phyloP scores from a whole-genome alignment of 2,797 vertebrate species.

The Echiichthys vipera region DNA sequence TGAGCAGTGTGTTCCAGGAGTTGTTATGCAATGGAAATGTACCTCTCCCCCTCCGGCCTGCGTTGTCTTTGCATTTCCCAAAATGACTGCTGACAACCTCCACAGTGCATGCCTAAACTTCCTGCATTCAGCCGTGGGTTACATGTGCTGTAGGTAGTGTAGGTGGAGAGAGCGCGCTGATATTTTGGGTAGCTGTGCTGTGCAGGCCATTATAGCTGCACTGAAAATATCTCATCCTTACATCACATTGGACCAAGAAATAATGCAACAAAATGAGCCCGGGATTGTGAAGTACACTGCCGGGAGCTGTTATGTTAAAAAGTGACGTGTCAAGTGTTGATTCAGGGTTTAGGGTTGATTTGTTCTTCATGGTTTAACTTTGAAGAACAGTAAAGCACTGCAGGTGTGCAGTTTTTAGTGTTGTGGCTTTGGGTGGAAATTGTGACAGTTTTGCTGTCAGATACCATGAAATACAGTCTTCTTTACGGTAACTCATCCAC shows the following conservation, averaged over 20 bases:
- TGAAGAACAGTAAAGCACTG: neutral
- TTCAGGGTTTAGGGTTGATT: neutral
- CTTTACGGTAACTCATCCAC: neutral
- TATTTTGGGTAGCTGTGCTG: constrained; percentile 71
- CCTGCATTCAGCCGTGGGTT: constrained; percentile 45
- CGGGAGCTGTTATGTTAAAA: neutral
- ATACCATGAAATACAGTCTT: neutral
- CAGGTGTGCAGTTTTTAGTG: neutral
- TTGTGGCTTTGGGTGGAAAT: neutral
- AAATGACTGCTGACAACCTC: constrained; percentile 41
- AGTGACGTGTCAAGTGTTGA: neutral
- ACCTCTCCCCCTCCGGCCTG: neutral
- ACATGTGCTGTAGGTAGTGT: constrained; percentile 59
- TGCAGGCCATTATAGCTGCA: constrained; percentile 61
- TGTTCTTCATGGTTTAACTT: neutral
- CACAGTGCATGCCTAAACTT: constrained; percentile 32
- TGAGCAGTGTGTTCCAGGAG: neutral
- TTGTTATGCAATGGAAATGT: neutral
- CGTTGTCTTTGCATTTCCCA: constrained; percentile 16
- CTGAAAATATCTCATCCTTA: constrained; percentile 63
- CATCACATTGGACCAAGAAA: constrained; percentile 48
- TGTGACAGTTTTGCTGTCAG: neutral
- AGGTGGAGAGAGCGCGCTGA: constrained; percentile 63
- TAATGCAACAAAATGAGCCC: constrained; percentile 10
- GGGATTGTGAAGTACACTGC: neutral